Evolutionary conservation across 2,113 vertebrate genomes (phyloP), one percentile per base, ranked within the genome.

Genomic region (Syngnathus typhle): DNA sequence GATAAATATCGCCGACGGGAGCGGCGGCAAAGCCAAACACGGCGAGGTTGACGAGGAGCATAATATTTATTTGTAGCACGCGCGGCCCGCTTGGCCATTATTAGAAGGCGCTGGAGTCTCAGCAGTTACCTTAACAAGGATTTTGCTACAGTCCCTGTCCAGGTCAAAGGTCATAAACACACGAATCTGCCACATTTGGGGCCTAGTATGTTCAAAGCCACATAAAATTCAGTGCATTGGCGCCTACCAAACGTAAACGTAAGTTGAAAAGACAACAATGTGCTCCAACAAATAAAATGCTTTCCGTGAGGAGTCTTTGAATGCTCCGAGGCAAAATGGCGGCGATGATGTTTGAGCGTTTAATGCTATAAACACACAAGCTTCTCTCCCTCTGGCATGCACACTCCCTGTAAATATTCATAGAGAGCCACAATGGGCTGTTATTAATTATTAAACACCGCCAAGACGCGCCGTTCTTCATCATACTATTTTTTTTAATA

Each of bases 371-470:
- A 91, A 90, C 86, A 91, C 82, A 89, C 83, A 85, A 49, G 64
- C 80, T 83, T 83, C 78, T 67, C 82, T 89, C 86, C 87, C 88
- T 88, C 87, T 83, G 87, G 88, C 85, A 77, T 75, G 73, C 65
- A 64, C 76, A 75, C 74, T 75, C 84, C 88, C 84, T 91, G 91
- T 88, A 90, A 91, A 91, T 92, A 92, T 90, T 90, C 89, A 89
- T 85, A 79, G 83, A 79, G 77, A 64, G 78, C 87, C 84, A 78
- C 82, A 86, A 81, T 79, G 82, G 81, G 71, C 73, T 75, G 11
- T 8, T 44, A 89, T 91, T 85, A 90, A 92, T 91, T 90, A 90
- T 91, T 90, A 83, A 92, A 84, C 77, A 76, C 75, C 69, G 79
- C 60, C 81, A 84, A 88, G 83, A 89, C 88, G 76, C 87, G 78